A percentile compares a stretch with the other conserved stretches of the same genome.
phyloP scores from a whole-genome alignment of 2,113 vertebrate genomes.

The Gavialis gangeticus region DNA sequence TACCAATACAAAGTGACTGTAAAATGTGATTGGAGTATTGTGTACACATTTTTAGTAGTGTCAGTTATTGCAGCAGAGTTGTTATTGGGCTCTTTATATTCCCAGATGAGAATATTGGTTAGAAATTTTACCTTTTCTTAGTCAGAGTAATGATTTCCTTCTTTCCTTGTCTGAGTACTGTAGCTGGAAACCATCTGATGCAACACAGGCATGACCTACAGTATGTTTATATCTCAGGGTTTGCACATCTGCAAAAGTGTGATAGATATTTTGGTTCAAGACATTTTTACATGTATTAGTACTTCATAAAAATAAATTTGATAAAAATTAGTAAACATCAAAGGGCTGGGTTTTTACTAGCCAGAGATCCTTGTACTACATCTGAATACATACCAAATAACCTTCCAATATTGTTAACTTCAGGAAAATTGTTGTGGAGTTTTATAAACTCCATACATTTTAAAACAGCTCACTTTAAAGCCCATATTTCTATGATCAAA shows the following conservation, averaged over 20 bases:
- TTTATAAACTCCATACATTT: conserved; percentile 53
- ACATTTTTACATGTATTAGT: conserved; percentile 48
- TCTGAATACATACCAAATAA: conserved; percentile 49
- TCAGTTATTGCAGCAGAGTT: too few relatives aligned
- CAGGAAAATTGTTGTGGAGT: conserved; percentile 34
- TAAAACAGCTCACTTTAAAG: conserved; percentile 66
- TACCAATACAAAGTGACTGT: not conserved
- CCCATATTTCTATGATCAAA: conserved; percentile 67
- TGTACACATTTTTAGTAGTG: too few relatives aligned
- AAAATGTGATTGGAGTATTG: not conserved
- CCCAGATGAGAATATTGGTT: too few relatives aligned
- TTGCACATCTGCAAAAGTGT: conserved; percentile 29
- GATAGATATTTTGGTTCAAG: conserved; percentile 15
- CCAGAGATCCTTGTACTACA: conserved; percentile 50
- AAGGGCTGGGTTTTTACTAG: conserved; percentile 2
- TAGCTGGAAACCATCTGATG: too few relatives aligned
- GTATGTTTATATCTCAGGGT: not conserved
- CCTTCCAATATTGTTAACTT: conserved; percentile 31
- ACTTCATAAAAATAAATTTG: conserved; percentile 53
- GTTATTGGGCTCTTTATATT: too few relatives aligned
- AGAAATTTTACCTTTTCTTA: too few relatives aligned
- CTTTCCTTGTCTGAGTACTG: too few relatives aligned
- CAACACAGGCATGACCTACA: not conserved
- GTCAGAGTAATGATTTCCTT: too few relatives aligned
- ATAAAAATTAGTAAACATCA: conserved; percentile 63